Conservation (phyloP, 2,888 invertebrate genomes). For the Xiphydria camelus region DNA sequence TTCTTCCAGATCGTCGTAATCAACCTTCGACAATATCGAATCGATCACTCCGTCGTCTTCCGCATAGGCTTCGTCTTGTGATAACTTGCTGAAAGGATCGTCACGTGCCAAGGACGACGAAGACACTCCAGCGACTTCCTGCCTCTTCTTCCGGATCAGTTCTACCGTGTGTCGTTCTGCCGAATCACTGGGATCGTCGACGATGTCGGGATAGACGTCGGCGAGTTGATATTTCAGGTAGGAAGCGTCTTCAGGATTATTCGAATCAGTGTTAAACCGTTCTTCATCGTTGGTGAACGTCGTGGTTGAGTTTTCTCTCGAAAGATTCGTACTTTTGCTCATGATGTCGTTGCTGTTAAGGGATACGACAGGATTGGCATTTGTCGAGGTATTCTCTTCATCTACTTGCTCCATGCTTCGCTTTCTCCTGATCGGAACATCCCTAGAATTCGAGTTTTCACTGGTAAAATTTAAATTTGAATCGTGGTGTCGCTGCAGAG, state of each 20-base stretch:
- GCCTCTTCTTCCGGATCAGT: constrained; percentile 18
- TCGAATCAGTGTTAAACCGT: too few relatives aligned
- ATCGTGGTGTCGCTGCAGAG: too few relatives aligned
- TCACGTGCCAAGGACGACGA: too few relatives aligned
- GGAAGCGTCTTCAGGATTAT: neutral
- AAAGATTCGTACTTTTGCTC: neutral
- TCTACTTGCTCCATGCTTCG: too few relatives aligned
- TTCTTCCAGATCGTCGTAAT: constrained; percentile 12
- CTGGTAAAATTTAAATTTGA: too few relatives aligned
- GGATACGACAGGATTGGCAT: too few relatives aligned
- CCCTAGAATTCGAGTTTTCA: too few relatives aligned
- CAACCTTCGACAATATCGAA: constrained; percentile 22
- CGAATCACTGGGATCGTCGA: constrained; percentile 12
- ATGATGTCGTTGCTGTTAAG: too few relatives aligned
- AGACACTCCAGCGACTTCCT: neutral
- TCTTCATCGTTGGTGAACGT: neutral
- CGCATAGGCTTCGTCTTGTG: constrained; percentile 16
- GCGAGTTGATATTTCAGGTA: constrained; percentile 12
- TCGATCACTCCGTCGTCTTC: constrained; percentile 23
- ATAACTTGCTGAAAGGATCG: neutral
- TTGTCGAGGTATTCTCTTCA: too few relatives aligned
- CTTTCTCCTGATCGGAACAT: too few relatives aligned
- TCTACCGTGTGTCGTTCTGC: constrained; percentile 7
- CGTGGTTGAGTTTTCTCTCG: neutral
- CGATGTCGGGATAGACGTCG: constrained; percentile 22